Conservation (phyloP, 2,113 vertebrate species). For the Upupa epops region DNA sequence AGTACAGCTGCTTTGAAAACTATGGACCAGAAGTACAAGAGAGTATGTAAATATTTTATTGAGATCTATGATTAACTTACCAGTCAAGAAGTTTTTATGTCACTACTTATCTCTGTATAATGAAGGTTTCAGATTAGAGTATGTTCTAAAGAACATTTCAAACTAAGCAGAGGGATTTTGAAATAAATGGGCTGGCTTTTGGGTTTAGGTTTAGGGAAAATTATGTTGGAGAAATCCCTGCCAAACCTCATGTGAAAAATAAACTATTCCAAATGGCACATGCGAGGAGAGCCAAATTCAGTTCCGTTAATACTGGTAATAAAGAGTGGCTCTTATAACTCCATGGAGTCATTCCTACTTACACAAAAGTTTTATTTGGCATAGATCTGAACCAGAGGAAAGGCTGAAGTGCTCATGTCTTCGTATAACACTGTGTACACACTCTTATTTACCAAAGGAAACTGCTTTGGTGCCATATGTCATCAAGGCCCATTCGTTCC, state of each 20-base stretch:
- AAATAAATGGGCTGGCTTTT: slow-evolving; percentile 26
- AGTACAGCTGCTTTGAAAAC: slow-evolving; percentile 19
- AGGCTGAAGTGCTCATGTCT: slow-evolving; percentile 25
- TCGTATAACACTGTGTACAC: background rate
- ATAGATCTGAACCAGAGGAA: slow-evolving; percentile 18
- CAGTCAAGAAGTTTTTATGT: background rate
- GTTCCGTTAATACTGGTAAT: slow-evolving; percentile 45
- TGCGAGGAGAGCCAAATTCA: slow-evolving; percentile 43
- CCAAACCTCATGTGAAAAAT: slow-evolving; percentile 61
- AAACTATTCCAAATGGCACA: slow-evolving; percentile 51
- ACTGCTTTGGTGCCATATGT: slow-evolving; percentile 30
- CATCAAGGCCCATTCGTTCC: background rate
- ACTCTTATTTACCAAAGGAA: slow-evolving; percentile 12
- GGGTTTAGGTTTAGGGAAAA: background rate
- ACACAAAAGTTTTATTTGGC: slow-evolving; percentile 44
- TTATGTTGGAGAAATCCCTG: slow-evolving; percentile 32
- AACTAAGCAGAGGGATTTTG: slow-evolving; percentile 15
- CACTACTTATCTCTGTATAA: background rate
- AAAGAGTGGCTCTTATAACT: slow-evolving; percentile 44
- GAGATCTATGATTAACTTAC: background rate
- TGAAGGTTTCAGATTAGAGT: background rate
- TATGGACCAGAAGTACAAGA: background rate
- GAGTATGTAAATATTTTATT: background rate
- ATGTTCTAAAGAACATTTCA: slow-evolving; percentile 25
- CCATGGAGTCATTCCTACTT: slow-evolving; percentile 57